Evolutionary conservation across 2,888 invertebrate genomes (phyloP), one percentile per base, ranked within the genome.

Genomic region (Drosophila mettleri): DNA sequence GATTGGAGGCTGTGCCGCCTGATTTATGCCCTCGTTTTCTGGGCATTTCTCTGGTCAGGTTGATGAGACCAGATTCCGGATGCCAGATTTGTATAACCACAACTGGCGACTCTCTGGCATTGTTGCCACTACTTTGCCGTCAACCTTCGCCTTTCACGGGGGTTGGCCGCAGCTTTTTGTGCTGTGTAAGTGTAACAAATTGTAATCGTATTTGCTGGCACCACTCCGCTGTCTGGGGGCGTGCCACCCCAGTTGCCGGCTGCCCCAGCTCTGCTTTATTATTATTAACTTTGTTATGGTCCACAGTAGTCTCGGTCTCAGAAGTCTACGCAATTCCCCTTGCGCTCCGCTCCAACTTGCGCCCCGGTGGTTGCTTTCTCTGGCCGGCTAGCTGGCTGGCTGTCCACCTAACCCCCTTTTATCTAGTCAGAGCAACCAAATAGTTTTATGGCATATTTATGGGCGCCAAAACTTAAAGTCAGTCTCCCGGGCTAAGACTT

Each of bases 181-280:
- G 86, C 86, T 83, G 82, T 81, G 82, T 86, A 83, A 83, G 86
- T 86, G 83, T 83, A 83, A 83, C 83, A 83, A 83, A 83, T 83
- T 83, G 83, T 86, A 84, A 83, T 83, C 86, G 83, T 86, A 84
- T 86, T 83, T 83, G 86, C 63, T 53, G 66, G 69, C 69, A 69
- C 53, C 69, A 65, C 62, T 67, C 57, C 43, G 16, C 27, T 63
- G 63, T 41, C 34, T 63, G 60, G 36, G 48, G 78, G 81, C 74
- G 83, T 77, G 71, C 59, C 71, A 38, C 14, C 24, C n/a, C 49
- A 49, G 34, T 24, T 34, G 24, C 45, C 31, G 1, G 27, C 48
- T 52, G n/a, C 48, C 33, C 55, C 6, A 29, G 38, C 60, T 55
- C 38, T 70, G 80, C 79, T 86, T 84, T 83, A 83, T 84, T 83